A percentile compares a stretch with the other conserved stretches of the same genome.
Conservation (phyloP, 2,888 invertebrate species). For the Platycheirus rosarum region DNA sequence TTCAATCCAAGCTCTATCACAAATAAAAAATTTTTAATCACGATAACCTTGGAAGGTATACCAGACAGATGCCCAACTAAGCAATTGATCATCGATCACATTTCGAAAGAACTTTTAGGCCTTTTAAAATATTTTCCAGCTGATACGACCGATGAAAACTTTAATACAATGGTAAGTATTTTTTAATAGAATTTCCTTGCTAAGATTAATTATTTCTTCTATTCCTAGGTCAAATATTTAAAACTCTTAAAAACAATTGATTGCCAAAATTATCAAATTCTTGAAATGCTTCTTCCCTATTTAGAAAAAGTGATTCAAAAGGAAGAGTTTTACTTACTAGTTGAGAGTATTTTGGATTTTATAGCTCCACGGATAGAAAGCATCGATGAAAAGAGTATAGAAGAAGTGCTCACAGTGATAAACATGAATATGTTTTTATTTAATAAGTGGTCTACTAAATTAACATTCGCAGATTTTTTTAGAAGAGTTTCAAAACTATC, state of each 20-base stretch:
- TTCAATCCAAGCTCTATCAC: not conserved
- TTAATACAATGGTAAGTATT: conserved; percentile 47
- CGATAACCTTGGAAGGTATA: too few species aligned
- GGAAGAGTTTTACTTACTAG: conserved; percentile 11
- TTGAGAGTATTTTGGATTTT: conserved; percentile 48
- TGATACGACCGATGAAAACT: conserved; percentile 17
- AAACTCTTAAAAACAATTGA: conserved; percentile 25
- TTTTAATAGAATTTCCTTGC: not conserved
- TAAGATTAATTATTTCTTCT: not conserved
- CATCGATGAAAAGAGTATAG: conserved; percentile 18
- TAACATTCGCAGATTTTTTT: conserved; percentile 19
- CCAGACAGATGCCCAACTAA: conserved; percentile 1
- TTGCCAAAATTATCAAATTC: conserved; percentile 13
- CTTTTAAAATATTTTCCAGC: not conserved
- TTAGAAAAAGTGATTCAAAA: conserved; percentile 6
- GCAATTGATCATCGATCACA: conserved; percentile 19
- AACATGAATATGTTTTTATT: conserved; percentile 12
- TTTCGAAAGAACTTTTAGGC: conserved; percentile 27
- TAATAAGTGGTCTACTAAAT: conserved; percentile 13
- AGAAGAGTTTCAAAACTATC: conserved; percentile 1
- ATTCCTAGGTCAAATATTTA: conserved; percentile 43
- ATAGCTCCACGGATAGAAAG: conserved; percentile 3
- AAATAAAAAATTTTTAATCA: too few species aligned
- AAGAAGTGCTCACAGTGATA: conserved; percentile 23
- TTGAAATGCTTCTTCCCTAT: conserved; percentile 20